phyloP scores from a whole-genome alignment of 2,888 invertebrate genomes.

The Corbicula japonica region DNA sequence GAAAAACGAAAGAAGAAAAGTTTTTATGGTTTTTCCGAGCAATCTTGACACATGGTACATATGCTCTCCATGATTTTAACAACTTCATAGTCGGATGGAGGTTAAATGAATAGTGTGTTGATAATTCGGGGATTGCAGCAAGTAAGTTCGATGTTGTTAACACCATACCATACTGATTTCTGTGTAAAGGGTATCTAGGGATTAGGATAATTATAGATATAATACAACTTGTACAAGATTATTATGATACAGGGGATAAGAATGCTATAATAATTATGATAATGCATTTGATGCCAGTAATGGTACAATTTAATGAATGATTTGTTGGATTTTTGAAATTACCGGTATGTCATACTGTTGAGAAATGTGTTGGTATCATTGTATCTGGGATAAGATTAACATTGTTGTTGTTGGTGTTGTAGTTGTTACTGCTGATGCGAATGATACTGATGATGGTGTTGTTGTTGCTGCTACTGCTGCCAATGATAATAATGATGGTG shows the following conservation, averaged over 20 bases:
- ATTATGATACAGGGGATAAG: slow-evolving; percentile 3
- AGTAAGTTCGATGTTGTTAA: slow-evolving; percentile 42
- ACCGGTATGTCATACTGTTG: too few species aligned
- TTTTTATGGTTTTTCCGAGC: slow-evolving; percentile 38
- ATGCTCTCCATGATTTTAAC: slow-evolving; percentile 29
- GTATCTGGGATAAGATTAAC: too few species aligned
- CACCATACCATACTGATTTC: slow-evolving; percentile 23
- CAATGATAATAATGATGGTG: too few species aligned
- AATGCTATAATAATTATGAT: background rate
- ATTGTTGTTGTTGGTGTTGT: too few species aligned
- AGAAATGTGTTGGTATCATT: too few species aligned
- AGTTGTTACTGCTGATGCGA: too few species aligned
- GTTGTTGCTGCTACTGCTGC: too few species aligned
- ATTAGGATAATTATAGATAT: slow-evolving; percentile 21
- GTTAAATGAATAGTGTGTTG: slow-evolving; percentile 43
- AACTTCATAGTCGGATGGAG: slow-evolving; percentile 44
- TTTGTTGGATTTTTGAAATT: too few species aligned
- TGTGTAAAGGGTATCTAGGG: slow-evolving; percentile 23
- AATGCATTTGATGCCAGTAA: background rate
- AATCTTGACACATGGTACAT: slow-evolving; percentile 49
- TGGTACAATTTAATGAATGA: too few species aligned
- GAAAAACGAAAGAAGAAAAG: slow-evolving; percentile 27
- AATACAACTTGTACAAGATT: slow-evolving; percentile 25
- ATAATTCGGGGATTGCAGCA: slow-evolving; percentile 19
- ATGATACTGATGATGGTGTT: too few species aligned